Conservation (phyloP, 2,888 invertebrate genomes). For the Steromphala cineraria region DNA sequence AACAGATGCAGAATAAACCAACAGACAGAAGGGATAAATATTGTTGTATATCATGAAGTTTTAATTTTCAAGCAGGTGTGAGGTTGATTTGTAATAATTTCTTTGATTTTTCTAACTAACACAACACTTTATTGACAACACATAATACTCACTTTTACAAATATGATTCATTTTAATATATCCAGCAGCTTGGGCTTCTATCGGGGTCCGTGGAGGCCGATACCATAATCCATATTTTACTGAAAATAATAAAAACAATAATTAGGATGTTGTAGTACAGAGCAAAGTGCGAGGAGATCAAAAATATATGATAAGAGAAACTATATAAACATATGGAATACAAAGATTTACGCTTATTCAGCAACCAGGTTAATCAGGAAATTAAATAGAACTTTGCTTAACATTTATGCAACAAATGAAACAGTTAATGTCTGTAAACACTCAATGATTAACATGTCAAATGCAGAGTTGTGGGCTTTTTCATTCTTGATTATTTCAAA, state of each 20-base stretch:
- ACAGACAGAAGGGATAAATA: too few species aligned
- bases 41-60: too few species aligned
- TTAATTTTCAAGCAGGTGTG: too few species aligned
- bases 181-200: constrained; percentile 45
- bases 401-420: background rate
- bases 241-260: constrained; percentile 41
- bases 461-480: background rate
- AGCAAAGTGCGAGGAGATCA: background rate
- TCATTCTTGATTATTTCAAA: background rate
- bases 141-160: constrained; percentile 57
- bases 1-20: too few species aligned
- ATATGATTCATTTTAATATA: constrained; percentile 54
- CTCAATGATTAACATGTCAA: background rate
- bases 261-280: background rate
- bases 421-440: background rate
- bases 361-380: too few species aligned
- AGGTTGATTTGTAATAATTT: too few species aligned
- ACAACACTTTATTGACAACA: too few species aligned
- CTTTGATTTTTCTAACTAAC: too few species aligned
- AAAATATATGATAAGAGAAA: background rate
- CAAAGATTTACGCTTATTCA: too few species aligned
- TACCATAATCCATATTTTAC: constrained; percentile 59
- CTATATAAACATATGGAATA: too few species aligned
- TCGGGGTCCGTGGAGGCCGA: constrained; percentile 46
- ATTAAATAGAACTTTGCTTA: too few species aligned